Percentiles rank a stretch among this genome's conserved stretches.
Evolutionary conservation across 2,797 vertebrate genomes (phyloP).

Genomic region (Propithecus deckenii): DNA sequence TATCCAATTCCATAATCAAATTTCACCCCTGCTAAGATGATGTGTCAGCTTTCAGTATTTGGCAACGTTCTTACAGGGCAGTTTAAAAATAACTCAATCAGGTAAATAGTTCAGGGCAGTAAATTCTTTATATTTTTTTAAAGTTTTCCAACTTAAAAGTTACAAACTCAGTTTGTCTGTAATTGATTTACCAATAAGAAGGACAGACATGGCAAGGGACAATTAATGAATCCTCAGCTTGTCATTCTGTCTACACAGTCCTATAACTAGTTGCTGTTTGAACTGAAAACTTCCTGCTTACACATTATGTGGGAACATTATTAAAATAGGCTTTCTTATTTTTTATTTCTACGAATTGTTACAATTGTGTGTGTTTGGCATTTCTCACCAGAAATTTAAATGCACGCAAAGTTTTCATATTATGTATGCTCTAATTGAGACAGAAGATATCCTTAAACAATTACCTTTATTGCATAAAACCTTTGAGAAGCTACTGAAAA

Average conservation of each 20-base stretch:
- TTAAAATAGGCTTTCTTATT: background rate
- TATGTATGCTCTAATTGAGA: background rate
- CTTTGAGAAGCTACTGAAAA: background rate
- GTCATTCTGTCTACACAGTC: background rate
- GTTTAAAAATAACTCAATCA: slow-evolving; percentile 51
- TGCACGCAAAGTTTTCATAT: background rate
- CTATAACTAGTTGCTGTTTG: background rate
- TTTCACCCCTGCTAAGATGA: slow-evolving; percentile 29
- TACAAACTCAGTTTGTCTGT: background rate
- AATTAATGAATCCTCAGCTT: background rate
- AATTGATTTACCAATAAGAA: slow-evolving; percentile 51
- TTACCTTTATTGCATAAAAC: background rate
- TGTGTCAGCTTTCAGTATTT: slow-evolving; percentile 41
- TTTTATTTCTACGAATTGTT: background rate
- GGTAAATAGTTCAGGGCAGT: slow-evolving; percentile 41
- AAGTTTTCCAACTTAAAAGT: slow-evolving; percentile 18
- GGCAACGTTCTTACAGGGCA: background rate
- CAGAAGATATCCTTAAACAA: background rate
- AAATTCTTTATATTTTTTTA: slow-evolving; percentile 28
- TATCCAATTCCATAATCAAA: slow-evolving; percentile 55
- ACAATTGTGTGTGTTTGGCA: background rate
- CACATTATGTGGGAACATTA: background rate
- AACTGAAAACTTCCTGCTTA: background rate
- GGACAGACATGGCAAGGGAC: background rate
- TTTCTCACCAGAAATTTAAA: background rate